phyloP scores from a whole-genome alignment of 1,140 invertebrate genomes.

The Nephila pilipes region DNA sequence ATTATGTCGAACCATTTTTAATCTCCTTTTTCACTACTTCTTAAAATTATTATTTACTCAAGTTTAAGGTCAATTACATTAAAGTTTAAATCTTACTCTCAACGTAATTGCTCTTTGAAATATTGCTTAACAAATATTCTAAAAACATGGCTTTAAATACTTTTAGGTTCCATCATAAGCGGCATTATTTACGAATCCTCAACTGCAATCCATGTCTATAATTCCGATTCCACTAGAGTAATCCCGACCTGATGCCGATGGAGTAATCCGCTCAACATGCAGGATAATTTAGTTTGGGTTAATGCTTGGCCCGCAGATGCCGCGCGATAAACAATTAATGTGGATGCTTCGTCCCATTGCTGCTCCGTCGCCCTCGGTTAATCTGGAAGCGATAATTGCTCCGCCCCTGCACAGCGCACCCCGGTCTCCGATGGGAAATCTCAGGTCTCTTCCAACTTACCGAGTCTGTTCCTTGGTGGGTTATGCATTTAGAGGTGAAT shows the following conservation, averaged over 20 bases:
- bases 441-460: conserved; percentile 8
- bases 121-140: too few species aligned
- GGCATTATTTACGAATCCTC: not conserved
- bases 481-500: conserved; percentile 22
- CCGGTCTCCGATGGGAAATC: conserved; percentile 13
- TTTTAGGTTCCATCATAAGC: not conserved
- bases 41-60: too few species aligned
- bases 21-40: too few species aligned
- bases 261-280: conserved; percentile 40
- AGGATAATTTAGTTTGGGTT: conserved; percentile 36
- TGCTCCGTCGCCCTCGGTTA: conserved; percentile 20
- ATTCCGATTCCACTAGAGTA: not conserved
- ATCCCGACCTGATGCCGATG: not conserved
- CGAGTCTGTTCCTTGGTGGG: not conserved
- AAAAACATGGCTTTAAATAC: too few species aligned
- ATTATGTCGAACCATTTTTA: too few species aligned
- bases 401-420: not conserved
- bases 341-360: not conserved
- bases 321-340: conserved; percentile 25
- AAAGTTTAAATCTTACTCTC: too few species aligned
- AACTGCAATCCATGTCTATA: not conserved
- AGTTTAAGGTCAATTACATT: too few species aligned
- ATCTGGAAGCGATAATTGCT: conserved; percentile 27
- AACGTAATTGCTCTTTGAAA: too few species aligned
- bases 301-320: conserved; percentile 7